Evolutionary conservation across 2,888 invertebrate genomes (phyloP).

Genomic region (Amphipyra berbera): DNA sequence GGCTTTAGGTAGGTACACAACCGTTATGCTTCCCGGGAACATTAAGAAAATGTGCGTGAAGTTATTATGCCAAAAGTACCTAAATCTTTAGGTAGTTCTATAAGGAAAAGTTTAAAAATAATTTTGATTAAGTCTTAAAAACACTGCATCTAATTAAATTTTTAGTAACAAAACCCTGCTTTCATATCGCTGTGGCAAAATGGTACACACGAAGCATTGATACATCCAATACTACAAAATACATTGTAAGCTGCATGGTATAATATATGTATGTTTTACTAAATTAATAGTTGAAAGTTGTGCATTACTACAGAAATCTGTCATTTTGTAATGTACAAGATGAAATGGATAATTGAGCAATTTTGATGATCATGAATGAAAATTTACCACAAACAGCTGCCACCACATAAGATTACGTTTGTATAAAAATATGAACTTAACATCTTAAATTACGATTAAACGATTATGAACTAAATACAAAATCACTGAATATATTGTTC

Average conservation of each 20-base stretch:
- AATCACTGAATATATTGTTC: slow-evolving; percentile 43
- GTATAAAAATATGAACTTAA: slow-evolving; percentile 56
- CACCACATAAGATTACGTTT: slow-evolving; percentile 37
- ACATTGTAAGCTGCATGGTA: slow-evolving; percentile 1
- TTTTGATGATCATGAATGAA: slow-evolving; percentile 52
- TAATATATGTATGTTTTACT: not conserved
- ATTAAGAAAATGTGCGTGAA: too few relatives aligned
- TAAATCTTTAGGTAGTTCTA: too few relatives aligned
- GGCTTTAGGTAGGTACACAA: too few relatives aligned
- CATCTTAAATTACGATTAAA: slow-evolving; percentile 51
- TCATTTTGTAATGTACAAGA: slow-evolving; percentile 44
- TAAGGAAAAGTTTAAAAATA: too few relatives aligned
- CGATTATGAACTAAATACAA: slow-evolving; percentile 41
- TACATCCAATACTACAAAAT: slow-evolving; percentile 22
- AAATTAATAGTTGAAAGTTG: not conserved
- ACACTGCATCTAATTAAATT: too few relatives aligned
- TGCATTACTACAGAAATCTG: slow-evolving; percentile 4
- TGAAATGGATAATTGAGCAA: slow-evolving; percentile 59
- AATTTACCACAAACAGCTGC: slow-evolving; percentile 45
- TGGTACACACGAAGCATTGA: slow-evolving; percentile 14
- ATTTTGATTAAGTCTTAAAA: too few relatives aligned
- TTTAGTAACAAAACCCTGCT: slow-evolving; percentile 24
- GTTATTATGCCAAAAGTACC: too few relatives aligned
- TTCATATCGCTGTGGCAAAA: slow-evolving; percentile 44
- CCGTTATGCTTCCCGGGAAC: too few relatives aligned